Percentiles rank a stretch among this genome's conserved stretches.
Conservation (phyloP, 2,888 invertebrate species). For the Thalpophila matura region DNA sequence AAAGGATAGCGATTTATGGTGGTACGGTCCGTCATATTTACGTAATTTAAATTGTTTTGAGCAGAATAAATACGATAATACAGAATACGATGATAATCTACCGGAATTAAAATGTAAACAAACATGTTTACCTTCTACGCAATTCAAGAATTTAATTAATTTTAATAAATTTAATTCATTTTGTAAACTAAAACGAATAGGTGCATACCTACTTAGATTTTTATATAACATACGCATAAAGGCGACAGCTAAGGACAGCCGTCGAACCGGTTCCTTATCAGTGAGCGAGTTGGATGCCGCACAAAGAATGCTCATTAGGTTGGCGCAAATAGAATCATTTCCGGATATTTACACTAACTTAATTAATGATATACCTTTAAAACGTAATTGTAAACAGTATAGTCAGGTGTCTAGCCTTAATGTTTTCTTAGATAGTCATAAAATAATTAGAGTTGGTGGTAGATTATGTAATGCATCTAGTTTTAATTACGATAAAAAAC, state of each 20-base stretch:
- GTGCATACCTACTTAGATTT: constrained; percentile 1
- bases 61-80: background rate
- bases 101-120: background rate
- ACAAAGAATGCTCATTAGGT: background rate
- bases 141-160: background rate
- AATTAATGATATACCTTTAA: no score
- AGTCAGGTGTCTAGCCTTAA: no score
- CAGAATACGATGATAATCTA: background rate
- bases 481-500: constrained; percentile 10
- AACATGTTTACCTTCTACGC: background rate
- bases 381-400: no score
- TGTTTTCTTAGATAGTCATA: no score
- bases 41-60: background rate
- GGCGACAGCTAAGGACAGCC: background rate
- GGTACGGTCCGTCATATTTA: constrained; percentile 4
- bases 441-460: no score
- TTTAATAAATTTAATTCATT: background rate
- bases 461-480: background rate
- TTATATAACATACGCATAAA: background rate
- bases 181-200: constrained; percentile 2
- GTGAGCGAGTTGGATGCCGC: constrained; percentile 8
- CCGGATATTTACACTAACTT: no score
- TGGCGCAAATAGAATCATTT: no score
- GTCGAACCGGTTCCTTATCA: constrained; percentile 6
- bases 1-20: background rate